Evolutionary conservation across 2,888 invertebrate species (phyloP).

Genomic region (Synergus itoensis): DNA sequence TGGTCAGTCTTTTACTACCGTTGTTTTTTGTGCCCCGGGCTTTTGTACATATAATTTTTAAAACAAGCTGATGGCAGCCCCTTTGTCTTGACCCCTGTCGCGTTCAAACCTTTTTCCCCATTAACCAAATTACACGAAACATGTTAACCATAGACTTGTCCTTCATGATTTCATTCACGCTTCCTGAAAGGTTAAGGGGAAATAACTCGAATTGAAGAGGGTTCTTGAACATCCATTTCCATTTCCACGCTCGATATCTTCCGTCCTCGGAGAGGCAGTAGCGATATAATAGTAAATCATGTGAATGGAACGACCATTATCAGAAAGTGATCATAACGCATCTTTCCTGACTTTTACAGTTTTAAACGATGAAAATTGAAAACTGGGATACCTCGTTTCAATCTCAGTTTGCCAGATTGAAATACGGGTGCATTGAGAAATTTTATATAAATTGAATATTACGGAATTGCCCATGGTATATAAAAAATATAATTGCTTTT

Average conservation of each 20-base stretch:
- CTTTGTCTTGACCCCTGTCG: background rate
- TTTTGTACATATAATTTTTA: background rate
- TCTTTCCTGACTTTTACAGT: conserved; percentile 22
- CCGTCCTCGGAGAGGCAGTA: background rate
- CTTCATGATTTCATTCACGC: conserved; percentile 39
- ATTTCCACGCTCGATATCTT: conserved; percentile 29
- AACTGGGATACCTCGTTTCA: background rate
- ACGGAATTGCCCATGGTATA: too few relatives aligned
- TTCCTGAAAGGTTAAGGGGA: background rate
- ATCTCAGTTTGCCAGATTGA: background rate
- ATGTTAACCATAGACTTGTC: conserved; percentile 53
- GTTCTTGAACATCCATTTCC: conserved; percentile 28
- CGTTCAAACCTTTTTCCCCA: conserved; percentile 51
- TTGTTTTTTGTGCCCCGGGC: conserved; percentile 35
- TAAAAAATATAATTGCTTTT: too few relatives aligned
- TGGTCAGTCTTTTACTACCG: background rate
- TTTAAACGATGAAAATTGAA: conserved; percentile 29
- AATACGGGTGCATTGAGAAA: background rate
- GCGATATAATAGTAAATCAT: conserved; percentile 34
- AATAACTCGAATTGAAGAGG: conserved; percentile 20
- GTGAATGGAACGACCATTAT: conserved; percentile 31
- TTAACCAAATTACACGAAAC: conserved; percentile 55
- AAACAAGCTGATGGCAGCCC: background rate
- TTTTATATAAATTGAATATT: background rate
- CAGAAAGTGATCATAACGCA: conserved; percentile 26